A percentile compares a stretch with the other conserved stretches of the same genome.
phyloP scores from a whole-genome alignment of 1,140 invertebrate genomes.

The Solenopsis invicta region DNA sequence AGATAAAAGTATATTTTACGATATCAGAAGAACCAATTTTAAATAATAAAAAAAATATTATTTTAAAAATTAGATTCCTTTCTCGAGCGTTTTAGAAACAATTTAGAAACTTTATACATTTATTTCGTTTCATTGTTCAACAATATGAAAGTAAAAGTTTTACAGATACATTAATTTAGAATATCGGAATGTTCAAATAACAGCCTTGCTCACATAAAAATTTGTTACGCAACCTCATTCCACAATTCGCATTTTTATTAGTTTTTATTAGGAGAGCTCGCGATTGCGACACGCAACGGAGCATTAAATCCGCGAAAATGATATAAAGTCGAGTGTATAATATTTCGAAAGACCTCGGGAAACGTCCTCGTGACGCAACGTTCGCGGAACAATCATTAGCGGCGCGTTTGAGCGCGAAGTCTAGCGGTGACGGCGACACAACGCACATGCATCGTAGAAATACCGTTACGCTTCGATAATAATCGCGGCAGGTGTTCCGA shows the following conservation, averaged over 20 bases:
- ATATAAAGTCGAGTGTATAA: conserved; percentile 7
- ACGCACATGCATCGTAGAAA: conserved; percentile 35
- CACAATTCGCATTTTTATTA: not conserved
- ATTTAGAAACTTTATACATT: no score
- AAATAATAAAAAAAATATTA: no score
- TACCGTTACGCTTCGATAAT: conserved; percentile 58
- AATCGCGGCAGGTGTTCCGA: conserved; percentile 51
- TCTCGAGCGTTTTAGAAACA: no score
- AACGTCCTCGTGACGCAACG: conserved; percentile 43
- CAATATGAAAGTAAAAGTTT: no score
- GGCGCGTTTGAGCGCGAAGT: conserved; percentile 47
- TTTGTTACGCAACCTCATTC: not conserved
- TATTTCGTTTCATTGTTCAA: no score
- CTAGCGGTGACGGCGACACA: conserved; percentile 19
- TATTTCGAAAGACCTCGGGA: conserved; percentile 23
- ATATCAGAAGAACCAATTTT: no score
- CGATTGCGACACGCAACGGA: not conserved
- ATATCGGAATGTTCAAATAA: not conserved
- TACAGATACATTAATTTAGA: not conserved
- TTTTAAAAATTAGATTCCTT: no score
- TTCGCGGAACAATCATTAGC: conserved; percentile 46
- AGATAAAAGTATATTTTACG: no score
- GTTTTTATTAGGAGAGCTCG: not conserved
- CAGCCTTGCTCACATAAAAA: not conserved
- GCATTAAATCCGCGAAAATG: conserved; percentile 15